These are phyloP conservation scores for Astreopora myriophthalma DNA, from an alignment of 64 coral and sea anemone genomes.

Conservation along the genomic window DNA sequence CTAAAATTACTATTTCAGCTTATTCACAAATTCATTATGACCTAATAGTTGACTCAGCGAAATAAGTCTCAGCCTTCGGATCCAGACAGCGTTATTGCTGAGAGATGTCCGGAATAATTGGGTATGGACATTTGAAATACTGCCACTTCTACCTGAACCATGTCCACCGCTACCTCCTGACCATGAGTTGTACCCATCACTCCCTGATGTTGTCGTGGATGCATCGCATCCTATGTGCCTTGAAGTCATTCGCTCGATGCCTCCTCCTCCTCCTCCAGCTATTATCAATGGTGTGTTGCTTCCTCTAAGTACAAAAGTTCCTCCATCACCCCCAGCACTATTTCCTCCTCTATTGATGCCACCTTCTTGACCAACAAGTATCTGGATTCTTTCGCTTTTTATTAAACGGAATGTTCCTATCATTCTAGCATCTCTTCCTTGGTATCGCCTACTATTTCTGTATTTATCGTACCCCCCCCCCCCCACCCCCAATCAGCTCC, in stretches of 20 bases:
- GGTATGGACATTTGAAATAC: too few species aligned
- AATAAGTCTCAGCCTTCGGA: too few species aligned
- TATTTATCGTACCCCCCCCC: conserved; percentile 7
- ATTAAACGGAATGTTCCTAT: conserved; percentile 44
- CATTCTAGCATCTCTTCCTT: conserved; percentile 58
- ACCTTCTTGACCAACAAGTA: conserved; percentile 56
- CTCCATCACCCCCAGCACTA: conserved; percentile 41
- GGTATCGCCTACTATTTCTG: conserved; percentile 14
- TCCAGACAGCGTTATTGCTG: too few species aligned
- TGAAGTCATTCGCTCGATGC: not conserved
- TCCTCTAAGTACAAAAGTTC: conserved; percentile 39
- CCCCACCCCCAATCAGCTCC: conserved; percentile 1
- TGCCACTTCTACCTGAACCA: conserved; percentile 59
- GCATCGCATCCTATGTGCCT: conserved; percentile 31
- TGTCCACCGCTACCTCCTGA: not conserved
- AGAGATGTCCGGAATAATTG: too few species aligned
- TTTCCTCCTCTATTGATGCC: not conserved
- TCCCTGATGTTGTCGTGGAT: conserved; percentile 31
- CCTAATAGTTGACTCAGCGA: too few species aligned
- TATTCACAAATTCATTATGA: too few species aligned
- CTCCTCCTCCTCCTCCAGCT: conserved; percentile 61
- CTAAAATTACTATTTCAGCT: too few species aligned
- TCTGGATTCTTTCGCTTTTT: conserved; percentile 14
- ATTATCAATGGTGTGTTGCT: conserved; percentile 56
- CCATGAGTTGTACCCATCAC: conserved; percentile 18